Base-by-base conservation (phyloP, 2,888 invertebrate genomes). In the Ormyrus nitidulus region DNA sequence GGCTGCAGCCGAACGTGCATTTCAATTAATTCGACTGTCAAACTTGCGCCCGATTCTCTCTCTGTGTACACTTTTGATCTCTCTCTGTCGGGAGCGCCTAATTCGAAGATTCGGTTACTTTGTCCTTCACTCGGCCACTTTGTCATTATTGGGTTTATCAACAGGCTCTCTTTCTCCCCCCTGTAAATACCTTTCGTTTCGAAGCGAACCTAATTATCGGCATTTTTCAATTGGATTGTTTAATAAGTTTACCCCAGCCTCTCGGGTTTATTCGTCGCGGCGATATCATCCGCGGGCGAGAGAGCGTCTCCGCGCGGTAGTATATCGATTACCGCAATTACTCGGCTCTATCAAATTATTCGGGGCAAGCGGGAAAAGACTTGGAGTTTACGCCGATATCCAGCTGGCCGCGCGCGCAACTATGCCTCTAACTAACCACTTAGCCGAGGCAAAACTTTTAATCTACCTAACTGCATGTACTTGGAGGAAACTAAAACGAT, bases 21-120 rank as follows among this genome's bases (percentile, higher is more conserved):
- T 74, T 74, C 73, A 74, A 74, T 74, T 74, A 74, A 74, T 64
- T 58, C 56, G 65, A 65, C 56, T 74, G 65, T 74, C 64, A 74
- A 65, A 58, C 54, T 58, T 13, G 64, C 48, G 53, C 72, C 34
- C 34, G 62, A 19, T 53, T 11, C 54, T 11, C 11, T 11, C n/a
- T 6, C 5, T 48, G 9, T 5, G 10, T 19, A 11, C 19, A 53
- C 73, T 64, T 64, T 73, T 73, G 73, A 73, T 73, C 54, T 34
- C 49, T 34, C 49, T 62, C 54, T 19, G 56, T 69, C 48, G 13
- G 0, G 10, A 13, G 6, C 51, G 51, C 5, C 34, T 34, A 34
- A 34, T 34, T 34, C 34, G 59, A 11, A 46, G 59, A 58, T 58
- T 11, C 19, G 4, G 19, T 11, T 11, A 11, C 19, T 48, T 69